Conservation (phyloP, 2,113 vertebrate genomes). For the Corydoras maculifer region DNA sequence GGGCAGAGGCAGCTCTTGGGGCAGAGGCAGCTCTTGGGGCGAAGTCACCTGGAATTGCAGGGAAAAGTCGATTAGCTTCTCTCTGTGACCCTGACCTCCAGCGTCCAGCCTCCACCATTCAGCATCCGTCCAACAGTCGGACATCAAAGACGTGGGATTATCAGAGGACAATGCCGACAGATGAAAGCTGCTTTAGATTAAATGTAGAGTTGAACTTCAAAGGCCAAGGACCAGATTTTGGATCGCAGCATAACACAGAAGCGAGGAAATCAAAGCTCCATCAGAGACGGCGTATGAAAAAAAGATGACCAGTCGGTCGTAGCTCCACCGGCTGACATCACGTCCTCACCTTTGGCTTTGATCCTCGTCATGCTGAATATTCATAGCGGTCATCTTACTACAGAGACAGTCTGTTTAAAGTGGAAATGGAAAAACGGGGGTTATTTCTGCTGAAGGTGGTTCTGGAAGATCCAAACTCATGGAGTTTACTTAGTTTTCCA, state of each 20-base stretch:
- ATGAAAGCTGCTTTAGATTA: slow-evolving; percentile 36
- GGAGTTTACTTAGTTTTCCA: no score
- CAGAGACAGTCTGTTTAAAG: not conserved
- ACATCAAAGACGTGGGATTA: slow-evolving; percentile 35
- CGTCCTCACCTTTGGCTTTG: not conserved
- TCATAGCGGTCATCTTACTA: not conserved
- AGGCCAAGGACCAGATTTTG: slow-evolving; percentile 16
- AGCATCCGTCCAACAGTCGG: slow-evolving; percentile 6
- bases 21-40: not conserved
- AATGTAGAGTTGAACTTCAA: slow-evolving; percentile 33
- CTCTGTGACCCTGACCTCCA: not conserved
- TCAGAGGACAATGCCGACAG: slow-evolving; percentile 26
- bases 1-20: no score
- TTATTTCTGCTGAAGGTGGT: no score
- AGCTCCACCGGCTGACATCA: not conserved
- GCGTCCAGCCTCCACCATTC: slow-evolving; percentile 24
- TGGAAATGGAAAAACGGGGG: not conserved
- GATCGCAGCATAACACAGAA: slow-evolving; percentile 7
- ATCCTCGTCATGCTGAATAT: not conserved
- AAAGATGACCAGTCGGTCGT: not conserved
- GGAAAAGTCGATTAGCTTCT: slow-evolving; percentile 22
- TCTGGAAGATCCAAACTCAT: no score
- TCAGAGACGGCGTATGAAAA: slow-evolving; percentile 6
- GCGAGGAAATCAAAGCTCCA: slow-evolving; percentile 9
- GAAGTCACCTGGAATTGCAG: slow-evolving; percentile 41